Evolutionary conservation across 2,797 vertebrate species (phyloP), one percentile per base, ranked within the genome.

Genomic region (Pelochelys cantorii): DNA sequence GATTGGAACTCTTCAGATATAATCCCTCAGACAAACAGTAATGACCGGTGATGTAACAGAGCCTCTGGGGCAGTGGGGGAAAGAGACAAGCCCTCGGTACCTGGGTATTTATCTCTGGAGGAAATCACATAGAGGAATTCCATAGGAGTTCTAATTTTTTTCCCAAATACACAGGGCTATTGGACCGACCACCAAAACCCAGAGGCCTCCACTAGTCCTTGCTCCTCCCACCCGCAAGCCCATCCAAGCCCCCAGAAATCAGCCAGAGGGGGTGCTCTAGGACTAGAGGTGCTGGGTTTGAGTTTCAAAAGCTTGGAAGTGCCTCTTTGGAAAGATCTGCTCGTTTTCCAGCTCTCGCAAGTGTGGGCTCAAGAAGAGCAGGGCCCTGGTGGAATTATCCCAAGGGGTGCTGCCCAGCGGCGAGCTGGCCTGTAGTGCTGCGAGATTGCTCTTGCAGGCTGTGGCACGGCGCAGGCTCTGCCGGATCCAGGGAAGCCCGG

Each of bases 1-100:
- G 96, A 97, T 97, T 96, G 78, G 18, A 90, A 84, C 96, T 90
- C 71, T 86, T 90, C 90, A 94, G 93, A 94, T 87, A 87, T 86
- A 97, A 97, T 95, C 95, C 87, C 95, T 85, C 92, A 79, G 93
- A 91, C 92, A 88, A 93, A 95, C 90, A 74, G 89, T 54, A 65
- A 55, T 3, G 78, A 81, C 90, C 93, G 88, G 55, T 37, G 94
- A 88, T 56, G 20, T 60, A 82, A 94, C 22, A 74, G 55, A 59
- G 81, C 56, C 86, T 92, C 80, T 85, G 60, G 87, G 88, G 62
- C 89, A 93, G 81, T 75, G 82, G 87, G 88, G 88, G 84, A 80
- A 1, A 53, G 27, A 54, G 55, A 52, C 5, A 17, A 57, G 23
- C 37, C 59, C 37, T 23, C 8, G 0, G 20, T 54, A 37, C 0